A percentile compares a stretch with the other conserved stretches of the same genome.
phyloP scores from a whole-genome alignment of 2,888 invertebrate genomes.

The Ametastegia equiseti region DNA sequence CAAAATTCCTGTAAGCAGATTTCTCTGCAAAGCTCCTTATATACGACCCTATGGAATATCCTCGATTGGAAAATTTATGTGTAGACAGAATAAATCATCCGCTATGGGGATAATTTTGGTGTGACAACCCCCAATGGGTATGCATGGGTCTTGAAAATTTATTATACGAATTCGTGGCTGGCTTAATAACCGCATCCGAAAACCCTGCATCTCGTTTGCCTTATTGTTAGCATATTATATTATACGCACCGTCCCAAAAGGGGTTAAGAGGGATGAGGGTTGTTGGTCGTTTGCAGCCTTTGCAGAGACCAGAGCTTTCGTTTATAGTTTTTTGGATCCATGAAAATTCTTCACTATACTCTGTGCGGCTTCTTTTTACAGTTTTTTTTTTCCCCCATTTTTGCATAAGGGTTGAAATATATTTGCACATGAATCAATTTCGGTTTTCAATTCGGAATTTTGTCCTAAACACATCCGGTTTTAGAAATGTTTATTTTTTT shows the following conservation, averaged over 20 bases:
- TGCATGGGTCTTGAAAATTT: background rate
- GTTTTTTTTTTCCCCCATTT: no score
- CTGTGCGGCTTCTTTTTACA: no score
- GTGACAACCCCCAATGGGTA: background rate
- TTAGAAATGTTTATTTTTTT: no score
- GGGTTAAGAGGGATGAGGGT: background rate
- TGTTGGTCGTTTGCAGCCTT: background rate
- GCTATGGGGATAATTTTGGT: constrained; percentile 3
- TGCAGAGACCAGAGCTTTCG: background rate
- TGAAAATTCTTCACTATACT: no score
- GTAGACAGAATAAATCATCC: background rate
- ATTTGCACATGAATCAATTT: no score
- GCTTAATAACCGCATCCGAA: background rate
- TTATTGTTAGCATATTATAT: constrained; percentile 10
- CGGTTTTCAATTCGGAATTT: no score
- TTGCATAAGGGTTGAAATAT: no score
- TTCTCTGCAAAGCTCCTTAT: no score
- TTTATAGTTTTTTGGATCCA: no score
- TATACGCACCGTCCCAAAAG: constrained; percentile 12
- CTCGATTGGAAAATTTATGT: background rate
- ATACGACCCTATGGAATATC: background rate
- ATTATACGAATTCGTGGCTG: constrained; percentile 4
- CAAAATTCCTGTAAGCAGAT: no score
- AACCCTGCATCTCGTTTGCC: background rate
- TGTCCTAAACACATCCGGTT: background rate